These are phyloP conservation scores for Chlorocebus sabaeus DNA, from an alignment of 2,113 vertebrate genomes.

Conservation along the genomic window DNA sequence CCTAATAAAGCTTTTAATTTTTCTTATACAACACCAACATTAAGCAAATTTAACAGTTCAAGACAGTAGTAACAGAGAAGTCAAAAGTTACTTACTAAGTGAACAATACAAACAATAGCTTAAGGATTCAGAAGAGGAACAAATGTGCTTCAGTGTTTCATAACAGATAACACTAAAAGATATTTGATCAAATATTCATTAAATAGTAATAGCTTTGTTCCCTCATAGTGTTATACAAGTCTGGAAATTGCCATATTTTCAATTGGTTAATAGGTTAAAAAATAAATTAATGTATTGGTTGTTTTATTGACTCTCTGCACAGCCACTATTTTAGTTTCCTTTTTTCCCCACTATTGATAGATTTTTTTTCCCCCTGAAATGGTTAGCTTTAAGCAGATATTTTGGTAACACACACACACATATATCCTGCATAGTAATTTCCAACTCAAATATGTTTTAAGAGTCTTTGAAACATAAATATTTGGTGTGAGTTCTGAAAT, in stretches of 20 bases:
- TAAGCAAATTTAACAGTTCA: conserved; percentile 19
- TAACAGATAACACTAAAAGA: background rate
- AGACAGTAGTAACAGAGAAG: background rate
- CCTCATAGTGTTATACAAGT: background rate
- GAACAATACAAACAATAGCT: background rate
- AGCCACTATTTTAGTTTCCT: background rate
- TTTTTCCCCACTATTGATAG: background rate
- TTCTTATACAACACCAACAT: background rate
- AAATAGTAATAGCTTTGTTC: background rate
- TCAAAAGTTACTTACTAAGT: conserved; percentile 7
- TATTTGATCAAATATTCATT: conserved; percentile 23
- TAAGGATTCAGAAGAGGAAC: background rate
- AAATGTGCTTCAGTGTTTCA: background rate
- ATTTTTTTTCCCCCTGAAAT: conserved; percentile 39
- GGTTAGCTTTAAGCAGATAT: conserved; percentile 24
- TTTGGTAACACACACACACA: background rate
- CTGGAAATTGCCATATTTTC: conserved; percentile 27
- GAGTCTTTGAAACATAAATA: conserved; percentile 37
- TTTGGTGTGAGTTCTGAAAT: conserved; percentile 53
- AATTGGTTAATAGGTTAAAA: conserved; percentile 17
- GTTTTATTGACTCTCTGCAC: background rate
- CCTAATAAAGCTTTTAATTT: conserved; percentile 16
- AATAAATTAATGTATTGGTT: background rate
- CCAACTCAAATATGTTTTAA: background rate
- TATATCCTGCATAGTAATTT: conserved; percentile 27